phyloP scores from a whole-genome alignment of 2,113 vertebrate species.

The Crypturellus undulatus region DNA sequence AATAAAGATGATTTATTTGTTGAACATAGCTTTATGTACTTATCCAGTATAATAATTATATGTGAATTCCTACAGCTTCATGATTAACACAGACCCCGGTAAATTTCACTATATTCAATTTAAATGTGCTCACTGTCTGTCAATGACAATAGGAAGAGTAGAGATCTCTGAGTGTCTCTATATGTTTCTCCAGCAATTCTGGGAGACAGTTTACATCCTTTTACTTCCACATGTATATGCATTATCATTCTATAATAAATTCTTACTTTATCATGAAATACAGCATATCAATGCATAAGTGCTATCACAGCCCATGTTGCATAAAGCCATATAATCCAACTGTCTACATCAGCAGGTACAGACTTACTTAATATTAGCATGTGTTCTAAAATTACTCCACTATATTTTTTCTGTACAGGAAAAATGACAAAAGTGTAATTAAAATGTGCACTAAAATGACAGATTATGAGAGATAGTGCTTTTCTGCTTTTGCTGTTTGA shows the following conservation, averaged over 20 bases:
- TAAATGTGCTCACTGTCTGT: constrained; percentile 3
- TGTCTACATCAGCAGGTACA: not conserved
- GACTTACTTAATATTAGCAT: not conserved
- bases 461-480: not conserved
- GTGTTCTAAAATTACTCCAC: not conserved
- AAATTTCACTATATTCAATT: too few species aligned
- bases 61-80: not conserved
- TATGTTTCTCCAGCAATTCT: not conserved
- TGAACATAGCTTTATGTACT: constrained; percentile 21
- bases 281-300: not conserved
- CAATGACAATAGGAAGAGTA: not conserved
- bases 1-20: not conserved
- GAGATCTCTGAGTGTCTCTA: not conserved
- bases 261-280: constrained; percentile 35
- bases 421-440: not conserved
- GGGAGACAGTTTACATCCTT: not conserved
- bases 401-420: not conserved
- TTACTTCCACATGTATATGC: constrained; percentile 12
- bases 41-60: constrained; percentile 39
- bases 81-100: constrained; percentile 55
- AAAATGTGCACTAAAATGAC: not conserved
- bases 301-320: constrained; percentile 5
- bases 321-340: not conserved
- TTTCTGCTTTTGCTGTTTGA: not conserved
- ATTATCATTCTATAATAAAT: constrained; percentile 52